Conservation (phyloP, 2,888 invertebrate genomes). For the Eupithecia vulgata region DNA sequence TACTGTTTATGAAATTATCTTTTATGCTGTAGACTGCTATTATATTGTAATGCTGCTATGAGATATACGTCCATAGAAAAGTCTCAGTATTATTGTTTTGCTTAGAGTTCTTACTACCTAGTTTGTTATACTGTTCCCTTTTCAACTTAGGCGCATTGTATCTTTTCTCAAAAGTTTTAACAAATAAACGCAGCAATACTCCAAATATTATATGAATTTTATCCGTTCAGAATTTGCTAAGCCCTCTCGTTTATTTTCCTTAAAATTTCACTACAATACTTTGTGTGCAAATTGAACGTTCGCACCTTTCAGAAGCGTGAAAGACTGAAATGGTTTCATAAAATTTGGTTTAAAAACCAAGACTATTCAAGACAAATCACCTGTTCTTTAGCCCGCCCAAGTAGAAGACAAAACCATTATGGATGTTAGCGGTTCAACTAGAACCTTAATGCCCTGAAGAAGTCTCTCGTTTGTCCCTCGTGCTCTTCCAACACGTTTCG, state of each 20-base stretch:
- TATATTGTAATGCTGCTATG: too few relatives aligned
- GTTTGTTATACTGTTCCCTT: background rate
- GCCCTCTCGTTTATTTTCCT: background rate
- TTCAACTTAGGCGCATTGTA: background rate
- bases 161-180: background rate
- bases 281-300: background rate
- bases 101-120: background rate
- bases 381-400: background rate
- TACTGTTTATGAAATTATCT: background rate
- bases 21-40: too few relatives aligned
- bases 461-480: too few relatives aligned
- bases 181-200: background rate
- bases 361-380: background rate
- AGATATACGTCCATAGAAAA: too few relatives aligned
- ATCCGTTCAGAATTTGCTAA: background rate
- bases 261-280: background rate
- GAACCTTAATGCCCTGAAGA: too few relatives aligned
- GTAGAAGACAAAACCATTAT: background rate
- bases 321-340: background rate
- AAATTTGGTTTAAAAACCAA: background rate
- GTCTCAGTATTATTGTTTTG: background rate
- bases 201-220: background rate
- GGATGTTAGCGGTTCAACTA: too few relatives aligned
- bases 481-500: too few relatives aligned
- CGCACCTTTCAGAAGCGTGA: background rate